phyloP scores from a whole-genome alignment of 1,140 invertebrate genomes.

The Lepeophtheirus salmonis region DNA sequence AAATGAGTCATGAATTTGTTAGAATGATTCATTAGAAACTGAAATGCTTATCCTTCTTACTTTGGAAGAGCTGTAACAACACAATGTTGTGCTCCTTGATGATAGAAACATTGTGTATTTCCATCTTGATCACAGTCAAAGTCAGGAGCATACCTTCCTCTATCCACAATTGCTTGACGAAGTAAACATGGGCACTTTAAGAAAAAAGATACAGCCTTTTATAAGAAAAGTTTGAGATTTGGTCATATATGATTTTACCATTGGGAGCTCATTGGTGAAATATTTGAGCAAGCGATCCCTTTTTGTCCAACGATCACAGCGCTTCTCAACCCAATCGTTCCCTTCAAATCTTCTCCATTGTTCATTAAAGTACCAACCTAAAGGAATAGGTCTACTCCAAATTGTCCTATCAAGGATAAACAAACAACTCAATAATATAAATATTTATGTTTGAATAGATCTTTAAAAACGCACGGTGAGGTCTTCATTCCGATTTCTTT shows the following conservation, averaged over 20 bases:
- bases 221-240: too few relatives aligned
- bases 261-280: slow-evolving; percentile 49
- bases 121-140: slow-evolving; percentile 73
- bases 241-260: slow-evolving; percentile 2
- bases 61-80: slow-evolving; percentile 73
- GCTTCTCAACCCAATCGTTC: slow-evolving; percentile 47
- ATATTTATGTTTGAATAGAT: too few relatives aligned
- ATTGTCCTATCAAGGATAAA: slow-evolving; percentile 40
- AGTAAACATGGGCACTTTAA: slow-evolving; percentile 76
- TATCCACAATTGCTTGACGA: slow-evolving; percentile 70
- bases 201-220: slow-evolving; percentile 28
- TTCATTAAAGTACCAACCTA: slow-evolving; percentile 73
- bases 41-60: slow-evolving; percentile 35
- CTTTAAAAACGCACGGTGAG: slow-evolving; percentile 53
- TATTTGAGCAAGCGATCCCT: slow-evolving; percentile 65
- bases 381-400: slow-evolving; percentile 73
- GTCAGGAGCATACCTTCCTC: slow-evolving; percentile 77
- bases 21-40: not conserved
- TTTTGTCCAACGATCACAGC: slow-evolving; percentile 73
- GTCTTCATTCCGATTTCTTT: slow-evolving; percentile 43
- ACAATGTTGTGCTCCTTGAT: slow-evolving; percentile 72
- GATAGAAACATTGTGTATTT: slow-evolving; percentile 70
- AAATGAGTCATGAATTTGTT: not conserved
- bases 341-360: slow-evolving; percentile 58
- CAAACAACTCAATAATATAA: too few relatives aligned